Conservation (phyloP, 1,140 invertebrate species). For the Palaemon carinicauda region DNA sequence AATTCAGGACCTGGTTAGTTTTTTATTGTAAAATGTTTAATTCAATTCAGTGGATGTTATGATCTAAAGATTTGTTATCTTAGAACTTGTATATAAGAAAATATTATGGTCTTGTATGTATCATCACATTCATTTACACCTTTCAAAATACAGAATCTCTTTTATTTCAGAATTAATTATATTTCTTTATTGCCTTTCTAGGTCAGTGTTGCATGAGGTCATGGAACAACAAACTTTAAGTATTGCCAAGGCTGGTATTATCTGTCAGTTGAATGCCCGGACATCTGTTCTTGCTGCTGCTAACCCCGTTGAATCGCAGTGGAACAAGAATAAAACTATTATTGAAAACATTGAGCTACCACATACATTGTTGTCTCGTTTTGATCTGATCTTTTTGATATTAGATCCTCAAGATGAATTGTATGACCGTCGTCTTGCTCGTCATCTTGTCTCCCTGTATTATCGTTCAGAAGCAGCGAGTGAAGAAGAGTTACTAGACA, state of each 20-base stretch:
- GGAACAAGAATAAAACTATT: slow-evolving; percentile 95
- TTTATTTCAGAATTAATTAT: background rate
- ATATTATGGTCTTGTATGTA: too few relatives aligned
- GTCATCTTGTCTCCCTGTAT: slow-evolving; percentile 95
- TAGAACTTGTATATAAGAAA: too few relatives aligned
- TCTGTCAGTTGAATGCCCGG: slow-evolving; percentile 97
- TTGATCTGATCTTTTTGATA: slow-evolving; percentile 98
- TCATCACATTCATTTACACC: too few relatives aligned
- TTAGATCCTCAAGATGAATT: slow-evolving; percentile 94
- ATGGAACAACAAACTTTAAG: slow-evolving; percentile 99
- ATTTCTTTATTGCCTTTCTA: background rate
- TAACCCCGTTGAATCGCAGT: slow-evolving; percentile 97
- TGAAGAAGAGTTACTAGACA: slow-evolving; percentile 79
- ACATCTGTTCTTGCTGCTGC: slow-evolving; percentile 98
- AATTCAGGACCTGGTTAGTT: too few relatives aligned
- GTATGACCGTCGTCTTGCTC: slow-evolving; percentile 89
- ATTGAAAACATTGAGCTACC: slow-evolving; percentile 97
- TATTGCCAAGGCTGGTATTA: slow-evolving; percentile 99
- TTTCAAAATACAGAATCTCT: too few relatives aligned
- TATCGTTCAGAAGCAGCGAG: slow-evolving; percentile 79
- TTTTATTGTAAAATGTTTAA: too few relatives aligned
- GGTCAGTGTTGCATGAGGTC: slow-evolving; percentile 65
- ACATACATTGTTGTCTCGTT: slow-evolving; percentile 95
- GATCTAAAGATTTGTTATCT: too few relatives aligned
- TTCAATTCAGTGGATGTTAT: too few relatives aligned